Base-by-base conservation (phyloP, 1,140 invertebrate genomes). In the Penaeus chinensis region DNA sequence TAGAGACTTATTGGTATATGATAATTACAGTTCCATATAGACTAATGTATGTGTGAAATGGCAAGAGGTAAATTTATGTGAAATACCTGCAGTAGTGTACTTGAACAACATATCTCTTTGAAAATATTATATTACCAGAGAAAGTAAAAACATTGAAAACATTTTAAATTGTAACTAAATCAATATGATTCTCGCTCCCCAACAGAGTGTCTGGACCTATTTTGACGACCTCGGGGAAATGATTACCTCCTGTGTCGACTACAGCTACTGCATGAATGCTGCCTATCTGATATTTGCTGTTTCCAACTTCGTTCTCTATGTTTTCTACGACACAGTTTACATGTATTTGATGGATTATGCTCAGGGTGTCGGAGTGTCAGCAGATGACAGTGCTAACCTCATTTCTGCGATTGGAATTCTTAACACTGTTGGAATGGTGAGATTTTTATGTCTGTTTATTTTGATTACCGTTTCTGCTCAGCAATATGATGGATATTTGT, bases 381-480 rank as follows among this genome's bases (percentile, higher is more conserved):
- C 96, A 89, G 94, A 95, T 2, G 94, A 95, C 82, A 94, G 95
- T 2, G 96, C 96, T 2, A 95, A 95, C 91, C 93, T 97, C n/a
- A 96, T 97, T 89, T 96, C 96, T 22, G 94, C 96, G 60, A 96
- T 97, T 90, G 96, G 96, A 22, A 96, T 98, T 88, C 93, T 96
- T 32, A 98, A 97, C 91, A 97, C 96, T 93, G 92, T 95, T 89
- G 96, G 96, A 91, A 96, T 96, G 94, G 96, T 97, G 91, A 94
- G 94, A 92, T 82, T 62, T 18, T 27, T 61, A 5, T 47, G 2
- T 18, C 11, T 16, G 22, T 11, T 42, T 79, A 13, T 60, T 24
- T 79, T 78, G 76, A 13, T 3, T 78, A 13, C 11, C 24, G 10
- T 24, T 10, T 54, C 27, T 61, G 18, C 1, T 42, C 37, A 0